Conservation (phyloP, 2,113 vertebrate genomes). For the Callipepla squamata region DNA sequence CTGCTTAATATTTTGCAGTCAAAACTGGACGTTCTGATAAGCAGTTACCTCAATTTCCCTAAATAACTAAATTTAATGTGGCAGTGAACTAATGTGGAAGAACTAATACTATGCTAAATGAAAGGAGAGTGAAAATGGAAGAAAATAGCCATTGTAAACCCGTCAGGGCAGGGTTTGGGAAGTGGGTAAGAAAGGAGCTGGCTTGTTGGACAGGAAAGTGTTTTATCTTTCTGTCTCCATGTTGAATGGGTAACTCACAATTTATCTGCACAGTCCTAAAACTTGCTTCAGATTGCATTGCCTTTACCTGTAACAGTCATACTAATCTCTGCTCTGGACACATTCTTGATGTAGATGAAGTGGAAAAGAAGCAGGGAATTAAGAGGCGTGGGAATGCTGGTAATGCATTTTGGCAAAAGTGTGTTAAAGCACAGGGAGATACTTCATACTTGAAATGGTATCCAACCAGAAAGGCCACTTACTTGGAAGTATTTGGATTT, state of each 20-base stretch:
- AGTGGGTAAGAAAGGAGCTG: background rate
- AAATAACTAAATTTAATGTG: background rate
- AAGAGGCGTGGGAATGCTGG: background rate
- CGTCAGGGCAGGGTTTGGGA: background rate
- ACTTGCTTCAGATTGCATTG: background rate
- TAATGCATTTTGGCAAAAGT: background rate
- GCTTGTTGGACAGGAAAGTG: background rate
- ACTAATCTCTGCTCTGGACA: background rate
- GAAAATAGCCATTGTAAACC: background rate
- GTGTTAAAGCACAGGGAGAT: background rate
- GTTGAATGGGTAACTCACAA: background rate
- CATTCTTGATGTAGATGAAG: background rate
- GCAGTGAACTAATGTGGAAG: background rate
- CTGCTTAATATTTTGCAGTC: background rate
- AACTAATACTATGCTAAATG: background rate
- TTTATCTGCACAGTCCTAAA: background rate
- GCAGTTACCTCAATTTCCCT: background rate
- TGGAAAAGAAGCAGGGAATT: background rate
- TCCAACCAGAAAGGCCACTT: constrained; percentile 5
- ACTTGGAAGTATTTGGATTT: background rate
- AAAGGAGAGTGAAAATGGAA: background rate
- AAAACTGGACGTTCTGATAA: background rate
- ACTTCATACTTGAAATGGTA: background rate
- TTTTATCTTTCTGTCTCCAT: background rate
- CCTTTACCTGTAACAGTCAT: background rate